These are phyloP conservation scores for Stomatorhinus ivindoensis DNA, from an alignment of 2,113 vertebrate genomes.

Conservation along the genomic window DNA sequence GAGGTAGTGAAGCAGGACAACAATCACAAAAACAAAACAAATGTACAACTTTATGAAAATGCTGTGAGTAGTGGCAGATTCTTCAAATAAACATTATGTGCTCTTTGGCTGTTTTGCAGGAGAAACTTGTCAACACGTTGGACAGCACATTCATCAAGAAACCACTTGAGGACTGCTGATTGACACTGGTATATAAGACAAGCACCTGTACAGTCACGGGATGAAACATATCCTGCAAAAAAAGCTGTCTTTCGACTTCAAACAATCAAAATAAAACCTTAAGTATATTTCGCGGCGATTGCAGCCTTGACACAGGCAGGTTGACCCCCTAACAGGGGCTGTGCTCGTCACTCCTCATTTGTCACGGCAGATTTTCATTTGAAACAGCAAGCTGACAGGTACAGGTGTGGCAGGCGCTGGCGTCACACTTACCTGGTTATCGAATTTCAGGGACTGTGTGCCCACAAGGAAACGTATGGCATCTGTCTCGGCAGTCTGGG, in stretches of 20 bases:
- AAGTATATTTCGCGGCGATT: not conserved
- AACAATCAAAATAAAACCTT: not conserved
- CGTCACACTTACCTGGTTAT: slow-evolving; percentile 86
- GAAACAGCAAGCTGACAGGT: not conserved
- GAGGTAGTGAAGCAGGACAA: not conserved
- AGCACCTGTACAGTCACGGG: not conserved
- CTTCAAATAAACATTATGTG: not conserved
- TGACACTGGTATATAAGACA: not conserved
- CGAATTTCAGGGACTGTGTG: slow-evolving; percentile 94
- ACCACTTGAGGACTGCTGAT: not conserved
- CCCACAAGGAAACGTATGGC: slow-evolving; percentile 94
- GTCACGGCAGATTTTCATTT: not conserved
- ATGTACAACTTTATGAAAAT: not conserved
- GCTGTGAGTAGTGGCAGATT: not conserved
- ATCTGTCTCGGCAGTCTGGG: slow-evolving; percentile 92
- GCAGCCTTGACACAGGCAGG: not conserved
- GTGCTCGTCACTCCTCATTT: not conserved
- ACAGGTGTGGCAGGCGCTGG: not conserved
- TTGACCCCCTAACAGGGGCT: not conserved
- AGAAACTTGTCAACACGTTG: not conserved
- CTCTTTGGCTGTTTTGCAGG: not conserved
- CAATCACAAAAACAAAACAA: not conserved
- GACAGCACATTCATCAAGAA: not conserved
- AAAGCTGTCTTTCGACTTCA: not conserved
- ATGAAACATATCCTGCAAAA: not conserved